Base-by-base conservation (phyloP, 2,113 vertebrate genomes). In the Calidris pugnax region DNA sequence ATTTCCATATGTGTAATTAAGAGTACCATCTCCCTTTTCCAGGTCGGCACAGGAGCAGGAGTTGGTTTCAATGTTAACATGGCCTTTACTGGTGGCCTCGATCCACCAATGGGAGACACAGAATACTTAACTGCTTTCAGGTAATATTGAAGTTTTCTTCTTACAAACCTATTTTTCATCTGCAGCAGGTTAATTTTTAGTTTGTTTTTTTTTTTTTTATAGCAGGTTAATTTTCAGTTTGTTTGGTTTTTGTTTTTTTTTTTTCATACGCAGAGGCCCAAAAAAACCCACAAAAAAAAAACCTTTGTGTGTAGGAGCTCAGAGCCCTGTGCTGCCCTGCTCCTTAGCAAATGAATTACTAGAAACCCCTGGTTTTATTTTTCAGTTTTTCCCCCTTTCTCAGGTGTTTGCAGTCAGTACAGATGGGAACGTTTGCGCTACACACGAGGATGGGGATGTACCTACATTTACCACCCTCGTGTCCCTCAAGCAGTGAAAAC, bases 61-160 rank as follows among this genome's bases (percentile, higher is more conserved):
- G 94, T 98, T 45, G 99, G 99, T 92, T 99, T 99, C 97, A 99
- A 99, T 2, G 99, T 99, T 66, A 99, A 99, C 97, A 99, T 99
- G 98, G 99, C 99, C 39, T 99, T 99, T 91, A 99, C 99, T 3
- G 99, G 99, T 14, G 99, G 99, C 87, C 98, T 99, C 28, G 99
- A 99, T 27, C 99, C 99, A 12, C 99, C 99, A 17, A 99, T 99
- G 99, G 98, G 99, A 30, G 99, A 99, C 28, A 98, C 98, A 0
- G 99, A 99, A 27, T 99, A 99, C 96, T 94, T 99, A 92, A 98
- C 99, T 32, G 99, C 99, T 45, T 99, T 99, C 98, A 99, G 99
- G 99, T 99, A 98, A 98, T 67, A 13, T 3, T 45, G 27, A 47
- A 8, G 28, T 64, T 67, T 62, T 79, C n/a, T 22, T 48, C 63